A percentile compares a stretch with the other conserved stretches of the same genome.
phyloP scores from a whole-genome alignment of 2,797 vertebrate species.

The Cossypha heuglini region DNA sequence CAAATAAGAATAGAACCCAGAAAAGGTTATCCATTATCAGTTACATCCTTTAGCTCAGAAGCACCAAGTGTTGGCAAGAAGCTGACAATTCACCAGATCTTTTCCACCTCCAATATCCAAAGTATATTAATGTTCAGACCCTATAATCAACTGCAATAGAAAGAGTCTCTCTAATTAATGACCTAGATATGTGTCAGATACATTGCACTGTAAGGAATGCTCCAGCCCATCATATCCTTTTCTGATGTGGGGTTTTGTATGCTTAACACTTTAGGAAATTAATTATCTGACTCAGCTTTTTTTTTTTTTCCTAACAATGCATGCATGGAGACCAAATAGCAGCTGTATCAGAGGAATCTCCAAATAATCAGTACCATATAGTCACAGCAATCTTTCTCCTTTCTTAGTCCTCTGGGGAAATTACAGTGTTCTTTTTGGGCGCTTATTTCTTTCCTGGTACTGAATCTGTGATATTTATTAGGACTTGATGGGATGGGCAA shows the following conservation, averaged over 20 bases:
- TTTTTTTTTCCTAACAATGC: neutral
- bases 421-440: neutral
- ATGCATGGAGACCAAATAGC: neutral
- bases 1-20: conserved; percentile 32
- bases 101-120: neutral
- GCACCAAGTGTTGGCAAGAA: neutral
- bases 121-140: neutral
- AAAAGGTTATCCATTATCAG: conserved; percentile 49
- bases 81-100: neutral
- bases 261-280: neutral
- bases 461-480: neutral
- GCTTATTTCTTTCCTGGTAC: neutral
- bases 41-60: conserved; percentile 3
- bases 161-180: neutral
- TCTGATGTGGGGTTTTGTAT: neutral
- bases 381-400: neutral
- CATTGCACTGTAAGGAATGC: neutral
- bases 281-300: neutral
- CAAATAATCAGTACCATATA: neutral
- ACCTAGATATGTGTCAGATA: neutral
- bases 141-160: neutral
- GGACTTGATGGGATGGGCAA: neutral
- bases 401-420: neutral
- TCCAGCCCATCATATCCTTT: neutral
- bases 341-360: neutral